A percentile compares a stretch with the other conserved stretches of the same genome.
phyloP scores from a whole-genome alignment of 37 sponge, comb jelly and placozoan species.

The Tethya wilhelma region DNA sequence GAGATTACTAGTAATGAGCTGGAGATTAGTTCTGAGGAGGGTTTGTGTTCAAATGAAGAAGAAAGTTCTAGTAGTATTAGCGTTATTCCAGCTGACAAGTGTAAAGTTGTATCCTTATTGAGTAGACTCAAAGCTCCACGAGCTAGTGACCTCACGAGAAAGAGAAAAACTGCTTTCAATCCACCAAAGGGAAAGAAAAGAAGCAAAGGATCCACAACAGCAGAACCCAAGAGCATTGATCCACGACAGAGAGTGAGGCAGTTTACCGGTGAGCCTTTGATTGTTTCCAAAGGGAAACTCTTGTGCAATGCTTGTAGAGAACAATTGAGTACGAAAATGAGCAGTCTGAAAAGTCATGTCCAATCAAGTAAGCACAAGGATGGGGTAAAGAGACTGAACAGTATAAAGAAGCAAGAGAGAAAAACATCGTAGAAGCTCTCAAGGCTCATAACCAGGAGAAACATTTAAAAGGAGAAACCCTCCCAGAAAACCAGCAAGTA shows the following conservation, averaged over 20 bases:
- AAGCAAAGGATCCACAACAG: conserved; percentile 12
- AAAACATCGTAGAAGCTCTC: conserved; percentile 31
- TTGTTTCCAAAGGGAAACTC: conserved; percentile 23
- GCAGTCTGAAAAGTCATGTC: conserved; percentile 24
- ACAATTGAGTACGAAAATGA: conserved; percentile 24
- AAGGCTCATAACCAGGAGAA: conserved; percentile 1
- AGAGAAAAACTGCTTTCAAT: too few relatives aligned
- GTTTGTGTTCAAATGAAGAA: too few relatives aligned
- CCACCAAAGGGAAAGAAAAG: too few relatives aligned
- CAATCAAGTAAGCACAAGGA: conserved; percentile 22
- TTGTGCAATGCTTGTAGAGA: conserved; percentile 66
- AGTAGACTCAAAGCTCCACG: too few relatives aligned
- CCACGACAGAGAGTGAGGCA: conserved; percentile 51
- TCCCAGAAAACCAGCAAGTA: conserved; percentile 21
- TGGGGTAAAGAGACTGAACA: conserved; percentile 2
- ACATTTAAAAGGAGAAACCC: conserved; percentile 42
- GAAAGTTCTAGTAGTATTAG: too few relatives aligned
- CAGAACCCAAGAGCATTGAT: conserved; percentile 28
- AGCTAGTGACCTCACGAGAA: too few relatives aligned
- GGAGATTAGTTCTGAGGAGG: too few relatives aligned
- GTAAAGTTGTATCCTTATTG: too few relatives aligned
- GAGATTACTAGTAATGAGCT: too few relatives aligned
- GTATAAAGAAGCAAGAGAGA: conserved; percentile 40
- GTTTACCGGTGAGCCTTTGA: conserved; percentile 25
- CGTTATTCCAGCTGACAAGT: too few relatives aligned